A percentile compares a stretch with the other conserved stretches of the same genome.
phyloP scores from a whole-genome alignment of 2,113 vertebrate species.

The Scophthalmus maximus region DNA sequence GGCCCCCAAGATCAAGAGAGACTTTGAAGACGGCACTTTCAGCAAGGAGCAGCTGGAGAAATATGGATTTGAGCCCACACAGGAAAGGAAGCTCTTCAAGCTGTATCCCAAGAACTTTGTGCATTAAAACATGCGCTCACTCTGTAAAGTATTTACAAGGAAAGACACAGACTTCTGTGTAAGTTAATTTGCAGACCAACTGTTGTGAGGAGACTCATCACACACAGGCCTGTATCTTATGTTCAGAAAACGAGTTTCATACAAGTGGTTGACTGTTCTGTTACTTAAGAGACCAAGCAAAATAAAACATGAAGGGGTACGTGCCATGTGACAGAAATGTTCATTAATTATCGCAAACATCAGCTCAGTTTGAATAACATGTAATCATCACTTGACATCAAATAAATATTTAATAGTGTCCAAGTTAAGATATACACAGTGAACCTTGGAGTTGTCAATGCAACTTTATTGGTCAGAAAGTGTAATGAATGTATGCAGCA shows the following conservation, averaged over 20 bases:
- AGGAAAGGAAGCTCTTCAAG: slow-evolving; percentile 92
- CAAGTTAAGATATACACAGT: neutral
- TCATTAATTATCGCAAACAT: neutral
- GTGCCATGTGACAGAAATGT: neutral
- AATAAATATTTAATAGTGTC: neutral
- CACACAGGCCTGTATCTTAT: neutral
- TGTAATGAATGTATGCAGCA: neutral
- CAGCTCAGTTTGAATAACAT: neutral
- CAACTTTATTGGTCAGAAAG: slow-evolving; percentile 12
- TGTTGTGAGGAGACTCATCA: neutral
- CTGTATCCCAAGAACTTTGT: slow-evolving; percentile 93
- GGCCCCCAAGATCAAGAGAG: slow-evolving; percentile 86
- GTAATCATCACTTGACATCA: neutral
- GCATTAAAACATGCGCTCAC: slow-evolving; percentile 75
- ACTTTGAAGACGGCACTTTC: slow-evolving; percentile 85
- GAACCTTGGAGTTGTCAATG: neutral
- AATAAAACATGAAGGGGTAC: slow-evolving; percentile 1
- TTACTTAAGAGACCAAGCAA: neutral
- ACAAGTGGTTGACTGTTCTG: neutral
- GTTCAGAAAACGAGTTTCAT: neutral
- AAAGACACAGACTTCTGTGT: neutral
- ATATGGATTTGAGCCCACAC: slow-evolving; percentile 91
- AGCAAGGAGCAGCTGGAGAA: slow-evolving; percentile 83
- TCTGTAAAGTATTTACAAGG: neutral
- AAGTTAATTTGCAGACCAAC: neutral